Base-by-base conservation (phyloP, 1,140 invertebrate genomes). In the Myzus persicae region DNA sequence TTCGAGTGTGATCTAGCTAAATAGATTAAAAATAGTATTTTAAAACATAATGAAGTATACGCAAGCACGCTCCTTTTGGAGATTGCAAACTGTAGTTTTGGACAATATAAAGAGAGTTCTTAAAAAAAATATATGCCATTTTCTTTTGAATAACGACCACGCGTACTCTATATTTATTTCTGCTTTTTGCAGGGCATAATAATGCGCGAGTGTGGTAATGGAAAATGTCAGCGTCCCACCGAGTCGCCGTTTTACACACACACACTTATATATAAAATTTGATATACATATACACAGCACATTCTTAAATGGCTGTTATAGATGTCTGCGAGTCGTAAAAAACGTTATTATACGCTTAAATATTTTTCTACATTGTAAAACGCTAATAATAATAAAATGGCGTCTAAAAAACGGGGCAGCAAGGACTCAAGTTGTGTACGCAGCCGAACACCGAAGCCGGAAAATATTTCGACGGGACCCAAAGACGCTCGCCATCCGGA, bases 61-160 rank as follows among this genome's bases (percentile, higher is more conserved):
- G 26, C 54, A 67, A 67, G 31, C 11, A 67, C 59, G n/a, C 31
- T 76, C 18, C n/a, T 76, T 76, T 76, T 76, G 31, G n/a, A 76
- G 59, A 76, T 76, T 76, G 1, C 31, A 36, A 76, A 76, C 59
- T 76, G n/a, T n/a, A 76, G 59, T 76, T 76, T 76, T 76, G 14
- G n/a, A n/a, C 59, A 76, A n/a, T 76, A 76, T 76, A 76, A n/a
- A 76, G 59, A 67, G 31, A 76, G 59, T 76, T 76, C 31, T 76
- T n/a, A n/a, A 76, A 76, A n/a, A 76, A n/a, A 7, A 76, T n/a
- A 76, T 5, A 76, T 76, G 14, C 59, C 59, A 76, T 76, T 76
- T 76, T 76, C 59, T 76, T n/a, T 76, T 76, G 31, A 76, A 76
- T 76, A 76, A 76, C 59, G 59, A 76, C 59, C 59, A 36, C 59